Evolutionary conservation across 2,888 invertebrate genomes (phyloP), one percentile per base, ranked within the genome.

Genomic region (Chrysotoxum bicinctum): DNA sequence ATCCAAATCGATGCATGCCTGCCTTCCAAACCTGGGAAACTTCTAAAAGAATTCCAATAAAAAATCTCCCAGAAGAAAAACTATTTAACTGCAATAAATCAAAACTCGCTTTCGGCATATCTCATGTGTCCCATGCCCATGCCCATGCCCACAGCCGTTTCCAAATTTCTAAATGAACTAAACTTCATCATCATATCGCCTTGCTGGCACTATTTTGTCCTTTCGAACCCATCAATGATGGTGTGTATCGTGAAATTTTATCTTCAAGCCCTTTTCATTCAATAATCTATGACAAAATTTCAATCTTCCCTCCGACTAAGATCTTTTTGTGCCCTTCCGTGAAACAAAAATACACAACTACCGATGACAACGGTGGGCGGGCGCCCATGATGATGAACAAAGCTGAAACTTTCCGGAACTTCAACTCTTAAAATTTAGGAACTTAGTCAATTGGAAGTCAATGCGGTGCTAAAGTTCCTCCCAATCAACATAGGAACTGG

Each of bases 401-500:
- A 69, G 30, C 14, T 45, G 26, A 80, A 80, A 75, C 70, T 76
- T 69, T 81, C 58, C 56, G 19, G 23, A 70, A 70, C 32, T 75
- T 70, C 19, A 56, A 56, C 80, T 81, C 76, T 58, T 70, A 48
- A 81, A 81, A 76, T 70, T 81, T 76, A 66, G 54, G 40, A 19
- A 76, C 48, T 76, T 40, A 81, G 76, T 81, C 81, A 58, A 76
- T 81, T 81, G 81, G 81, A 81, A 81, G 76, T 76, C 76, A 70
- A 76, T 70, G 81, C 60, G 76, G 54, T 37, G 56, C 54, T 45
- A 35, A 23, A 50, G 35, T 43, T 81, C 37, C 56, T 48, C 64
- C 52, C 80, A 69, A 75, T 69, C 69, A 69, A 52, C 56, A 66
- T 10, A 19, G 14, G 50, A 14, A 45, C 40, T 54, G 43, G 52